phyloP scores from a whole-genome alignment of 2,113 vertebrate species.

The Coptodon rendalli region DNA sequence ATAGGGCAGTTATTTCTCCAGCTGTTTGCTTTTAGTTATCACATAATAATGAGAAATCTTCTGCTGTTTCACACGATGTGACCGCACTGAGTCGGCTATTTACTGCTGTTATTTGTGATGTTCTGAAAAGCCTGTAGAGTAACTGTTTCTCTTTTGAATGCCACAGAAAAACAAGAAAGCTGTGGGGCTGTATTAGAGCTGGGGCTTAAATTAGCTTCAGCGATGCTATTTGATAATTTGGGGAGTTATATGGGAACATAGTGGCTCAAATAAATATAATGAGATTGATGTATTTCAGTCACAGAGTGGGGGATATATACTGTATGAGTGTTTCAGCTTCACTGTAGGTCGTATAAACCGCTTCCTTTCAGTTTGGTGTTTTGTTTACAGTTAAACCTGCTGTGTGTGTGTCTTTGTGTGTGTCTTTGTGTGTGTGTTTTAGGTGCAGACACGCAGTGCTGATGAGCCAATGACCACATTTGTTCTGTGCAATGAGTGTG shows the following conservation, averaged over 20 bases:
- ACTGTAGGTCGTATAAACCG: not conserved
- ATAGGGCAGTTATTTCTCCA: not conserved
- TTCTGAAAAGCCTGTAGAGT: not conserved
- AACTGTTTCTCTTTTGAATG: not conserved
- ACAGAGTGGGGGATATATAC: not conserved
- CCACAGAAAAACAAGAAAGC: not conserved
- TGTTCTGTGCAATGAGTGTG: constrained; percentile 95
- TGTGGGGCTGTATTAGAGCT: not conserved
- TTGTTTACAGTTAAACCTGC: not conserved
- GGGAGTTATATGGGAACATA: not conserved
- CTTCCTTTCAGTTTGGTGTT: not conserved
- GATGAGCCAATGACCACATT: constrained; percentile 99
- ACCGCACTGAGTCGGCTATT: not conserved
- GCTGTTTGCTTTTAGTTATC: not conserved
- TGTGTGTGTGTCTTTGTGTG: not conserved
- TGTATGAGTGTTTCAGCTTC: not conserved
- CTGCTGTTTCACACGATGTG: not conserved
- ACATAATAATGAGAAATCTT: not conserved
- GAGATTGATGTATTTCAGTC: not conserved
- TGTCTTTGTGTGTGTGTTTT: constrained; percentile 4
- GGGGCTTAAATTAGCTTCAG: not conserved
- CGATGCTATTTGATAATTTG: not conserved
- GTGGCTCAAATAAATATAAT: not conserved
- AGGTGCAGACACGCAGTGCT: constrained; percentile 95
- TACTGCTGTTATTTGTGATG: not conserved